These are phyloP conservation scores for Peromyscus attwateri DNA, from an alignment of 2,797 vertebrate species.

Conservation along the genomic window DNA sequence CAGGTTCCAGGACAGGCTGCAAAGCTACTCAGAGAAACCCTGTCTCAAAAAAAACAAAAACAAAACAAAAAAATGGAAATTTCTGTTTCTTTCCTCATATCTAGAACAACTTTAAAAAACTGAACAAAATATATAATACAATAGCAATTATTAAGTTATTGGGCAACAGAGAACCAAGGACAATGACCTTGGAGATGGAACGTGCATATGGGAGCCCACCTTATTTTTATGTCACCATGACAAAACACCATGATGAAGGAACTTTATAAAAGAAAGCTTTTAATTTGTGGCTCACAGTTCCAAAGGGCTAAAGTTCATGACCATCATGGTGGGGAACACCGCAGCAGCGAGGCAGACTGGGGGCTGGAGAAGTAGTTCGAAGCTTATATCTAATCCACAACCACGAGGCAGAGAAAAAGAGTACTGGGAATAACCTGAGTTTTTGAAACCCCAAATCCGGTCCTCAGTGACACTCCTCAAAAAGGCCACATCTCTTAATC, in stretches of 20 bases:
- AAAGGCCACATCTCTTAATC: not conserved
- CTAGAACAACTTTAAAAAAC: not conserved
- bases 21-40: too few species aligned
- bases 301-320: not conserved
- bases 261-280: not conserved
- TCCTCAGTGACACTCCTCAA: not conserved
- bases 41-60: too few species aligned
- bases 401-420: not conserved
- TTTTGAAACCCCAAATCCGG: not conserved
- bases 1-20: too few species aligned
- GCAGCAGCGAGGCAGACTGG: not conserved
- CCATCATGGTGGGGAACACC: not conserved
- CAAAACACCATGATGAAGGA: not conserved
- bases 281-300: not conserved
- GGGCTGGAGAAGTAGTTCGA: not conserved
- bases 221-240: not conserved
- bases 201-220: accelerated
- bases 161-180: too few species aligned
- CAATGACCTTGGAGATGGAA: too few species aligned
- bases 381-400: not conserved
- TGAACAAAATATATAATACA: not conserved
- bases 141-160: not conserved
- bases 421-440: not conserved
- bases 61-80: not conserved
- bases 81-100: not conserved